Evolutionary conservation across 1,140 invertebrate genomes (phyloP).

Genomic region (Drosophila pectinifera): DNA sequence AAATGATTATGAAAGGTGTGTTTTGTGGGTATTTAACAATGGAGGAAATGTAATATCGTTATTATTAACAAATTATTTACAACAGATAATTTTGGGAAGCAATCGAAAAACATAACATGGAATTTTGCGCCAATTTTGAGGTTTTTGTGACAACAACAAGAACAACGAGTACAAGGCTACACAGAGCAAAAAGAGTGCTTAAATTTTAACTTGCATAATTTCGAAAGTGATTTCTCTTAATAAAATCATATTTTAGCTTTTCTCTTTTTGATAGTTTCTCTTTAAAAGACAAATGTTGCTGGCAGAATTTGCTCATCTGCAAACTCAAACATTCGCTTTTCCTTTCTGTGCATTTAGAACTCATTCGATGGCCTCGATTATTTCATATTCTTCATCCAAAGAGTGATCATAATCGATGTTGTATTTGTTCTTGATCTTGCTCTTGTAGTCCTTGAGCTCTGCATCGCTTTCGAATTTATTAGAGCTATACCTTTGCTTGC

Average conservation of each 20-base stretch:
- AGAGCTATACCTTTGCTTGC: constrained; percentile 52
- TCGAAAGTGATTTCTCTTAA: too few species aligned
- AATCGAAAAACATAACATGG: constrained; percentile 14
- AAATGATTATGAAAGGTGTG: constrained; percentile 29
- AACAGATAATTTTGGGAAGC: constrained; percentile 44
- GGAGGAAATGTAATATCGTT: constrained; percentile 19
- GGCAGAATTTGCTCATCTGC: neutral
- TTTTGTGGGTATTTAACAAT: constrained; percentile 49
- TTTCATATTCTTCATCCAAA: constrained; percentile 85
- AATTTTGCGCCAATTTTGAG: constrained; percentile 28
- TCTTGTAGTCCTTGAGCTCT: constrained; percentile 82
- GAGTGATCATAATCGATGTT: constrained; percentile 85
- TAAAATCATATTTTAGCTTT: too few species aligned
- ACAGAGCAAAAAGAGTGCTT: neutral
- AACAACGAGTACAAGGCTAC: constrained; percentile 49
- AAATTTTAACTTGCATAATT: neutral
- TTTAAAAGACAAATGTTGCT: neutral
- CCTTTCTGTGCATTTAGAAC: neutral
- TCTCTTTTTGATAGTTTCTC: too few species aligned
- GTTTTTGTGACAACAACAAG: constrained; percentile 25
- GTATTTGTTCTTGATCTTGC: constrained; percentile 84
- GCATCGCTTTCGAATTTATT: constrained; percentile 78
- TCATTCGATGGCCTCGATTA: constrained; percentile 85
- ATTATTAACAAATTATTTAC: constrained; percentile 26
- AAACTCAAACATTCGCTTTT: neutral